Evolutionary conservation across 1,140 invertebrate genomes (phyloP).

Genomic region (Potamilus streckersoni): DNA sequence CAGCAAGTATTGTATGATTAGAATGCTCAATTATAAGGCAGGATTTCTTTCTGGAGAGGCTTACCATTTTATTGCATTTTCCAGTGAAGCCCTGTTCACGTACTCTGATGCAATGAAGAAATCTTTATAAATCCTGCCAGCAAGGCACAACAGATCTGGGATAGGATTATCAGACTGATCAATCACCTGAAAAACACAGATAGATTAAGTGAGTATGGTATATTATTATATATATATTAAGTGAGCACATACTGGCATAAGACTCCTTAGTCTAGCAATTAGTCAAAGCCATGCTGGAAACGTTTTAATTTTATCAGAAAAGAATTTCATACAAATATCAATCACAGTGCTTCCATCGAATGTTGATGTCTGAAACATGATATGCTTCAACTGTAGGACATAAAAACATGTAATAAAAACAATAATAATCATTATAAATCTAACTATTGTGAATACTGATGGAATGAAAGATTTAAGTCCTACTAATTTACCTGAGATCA

Average conservation of each 20-base stretch:
- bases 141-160: conserved; percentile 96
- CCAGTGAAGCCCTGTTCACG: conserved; percentile 86
- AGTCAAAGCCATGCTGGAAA: no score
- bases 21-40: not conserved
- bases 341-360: not conserved
- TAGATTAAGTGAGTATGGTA: no score
- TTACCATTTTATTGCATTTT: conserved; percentile 93
- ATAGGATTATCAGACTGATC: conserved; percentile 57
- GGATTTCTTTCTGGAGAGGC: conserved; percentile 3
- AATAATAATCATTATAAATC: no score
- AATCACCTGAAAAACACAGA: conserved; percentile 48
- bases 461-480: no score
- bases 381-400: no score
- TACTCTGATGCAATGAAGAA: conserved; percentile 97
- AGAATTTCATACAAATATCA: conserved; percentile 4
- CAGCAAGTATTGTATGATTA: not conserved
- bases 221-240: no score
- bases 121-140: conserved; percentile 99
- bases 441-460: no score
- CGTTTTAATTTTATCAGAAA: not conserved
- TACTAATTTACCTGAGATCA: no score
- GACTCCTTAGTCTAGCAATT: no score
- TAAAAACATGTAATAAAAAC: no score
- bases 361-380: no score
- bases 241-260: no score